These are phyloP conservation scores for Scophthalmus maximus DNA, from an alignment of 2,113 vertebrate species.

Conservation along the genomic window DNA sequence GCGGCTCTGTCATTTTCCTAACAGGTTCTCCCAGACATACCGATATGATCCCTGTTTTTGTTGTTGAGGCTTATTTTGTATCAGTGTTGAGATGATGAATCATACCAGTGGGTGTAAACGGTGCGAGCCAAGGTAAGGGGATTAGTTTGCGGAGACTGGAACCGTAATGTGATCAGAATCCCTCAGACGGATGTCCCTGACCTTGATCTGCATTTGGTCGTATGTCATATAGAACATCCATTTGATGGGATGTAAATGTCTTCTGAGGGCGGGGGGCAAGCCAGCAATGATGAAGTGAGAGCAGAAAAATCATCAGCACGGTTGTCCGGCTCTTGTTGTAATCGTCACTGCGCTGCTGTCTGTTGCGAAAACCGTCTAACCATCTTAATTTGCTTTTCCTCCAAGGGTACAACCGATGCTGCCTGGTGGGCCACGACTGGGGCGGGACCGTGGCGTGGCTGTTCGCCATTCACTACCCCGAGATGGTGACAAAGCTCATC, in stretches of 20 bases:
- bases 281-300: constrained; percentile 8
- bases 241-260: constrained; percentile 34
- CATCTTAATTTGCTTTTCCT: constrained; percentile 26
- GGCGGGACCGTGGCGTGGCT: constrained; percentile 97
- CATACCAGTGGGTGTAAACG: constrained; percentile 21
- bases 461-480: constrained; percentile 95
- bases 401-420: constrained; percentile 96
- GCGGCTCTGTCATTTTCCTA: neutral
- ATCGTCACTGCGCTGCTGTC: neutral
- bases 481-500: constrained; percentile 96
- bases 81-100: neutral
- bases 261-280: constrained; percentile 28
- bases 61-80: neutral
- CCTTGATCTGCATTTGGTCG: constrained; percentile 55
- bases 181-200: constrained; percentile 35
- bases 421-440: constrained; percentile 96
- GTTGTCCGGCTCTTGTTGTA: neutral
- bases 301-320: neutral
- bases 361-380: neutral
- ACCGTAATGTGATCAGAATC: constrained; percentile 49
- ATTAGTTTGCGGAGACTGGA: constrained; percentile 27
- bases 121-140: constrained; percentile 18
- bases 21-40: neutral
- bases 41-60: neutral
- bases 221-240: constrained; percentile 39